Evolutionary conservation across 2,113 vertebrate genomes (phyloP).

Genomic region (Hyla sarda): DNA sequence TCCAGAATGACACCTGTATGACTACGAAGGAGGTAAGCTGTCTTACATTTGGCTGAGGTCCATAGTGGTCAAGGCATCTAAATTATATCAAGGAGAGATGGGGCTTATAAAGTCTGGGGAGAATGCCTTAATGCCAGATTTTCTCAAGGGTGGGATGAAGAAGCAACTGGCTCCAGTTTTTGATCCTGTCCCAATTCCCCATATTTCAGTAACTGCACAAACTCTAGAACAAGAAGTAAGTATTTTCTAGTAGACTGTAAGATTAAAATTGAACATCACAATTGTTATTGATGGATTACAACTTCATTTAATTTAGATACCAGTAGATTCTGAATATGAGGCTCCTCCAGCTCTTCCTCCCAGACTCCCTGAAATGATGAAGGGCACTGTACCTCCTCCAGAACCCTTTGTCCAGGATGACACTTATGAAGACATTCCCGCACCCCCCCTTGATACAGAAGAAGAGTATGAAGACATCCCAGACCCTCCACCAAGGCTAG

Average conservation of each 20-base stretch:
- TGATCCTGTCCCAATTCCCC: conserved; percentile 49
- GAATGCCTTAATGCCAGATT: too few species aligned
- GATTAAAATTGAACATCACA: background rate
- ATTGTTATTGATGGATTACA: background rate
- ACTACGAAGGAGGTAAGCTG: conserved; percentile 85
- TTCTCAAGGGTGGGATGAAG: too few species aligned
- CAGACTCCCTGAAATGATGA: background rate
- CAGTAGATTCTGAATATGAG: conserved; percentile 10
- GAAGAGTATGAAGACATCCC: conserved; percentile 80
- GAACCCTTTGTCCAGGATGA: conserved; percentile 42
- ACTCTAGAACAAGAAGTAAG: conserved; percentile 3
- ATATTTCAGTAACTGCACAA: conserved; percentile 4
- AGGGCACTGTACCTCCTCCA: background rate
- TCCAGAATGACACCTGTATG: conserved; percentile 74
- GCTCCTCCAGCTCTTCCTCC: conserved; percentile 35
- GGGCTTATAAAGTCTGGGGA: too few species aligned
- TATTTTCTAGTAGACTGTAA: background rate
- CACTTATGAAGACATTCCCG: conserved; percentile 64
- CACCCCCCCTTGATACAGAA: conserved; percentile 62
- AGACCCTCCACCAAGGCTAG: conserved; percentile 59
- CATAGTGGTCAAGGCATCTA: too few species aligned
- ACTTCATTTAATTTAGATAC: background rate
- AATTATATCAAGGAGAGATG: too few species aligned
- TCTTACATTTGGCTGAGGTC: background rate
- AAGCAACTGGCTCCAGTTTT: too few species aligned